Conservation (phyloP, 2,797 vertebrate species). For the Crocidura indochinensis region DNA sequence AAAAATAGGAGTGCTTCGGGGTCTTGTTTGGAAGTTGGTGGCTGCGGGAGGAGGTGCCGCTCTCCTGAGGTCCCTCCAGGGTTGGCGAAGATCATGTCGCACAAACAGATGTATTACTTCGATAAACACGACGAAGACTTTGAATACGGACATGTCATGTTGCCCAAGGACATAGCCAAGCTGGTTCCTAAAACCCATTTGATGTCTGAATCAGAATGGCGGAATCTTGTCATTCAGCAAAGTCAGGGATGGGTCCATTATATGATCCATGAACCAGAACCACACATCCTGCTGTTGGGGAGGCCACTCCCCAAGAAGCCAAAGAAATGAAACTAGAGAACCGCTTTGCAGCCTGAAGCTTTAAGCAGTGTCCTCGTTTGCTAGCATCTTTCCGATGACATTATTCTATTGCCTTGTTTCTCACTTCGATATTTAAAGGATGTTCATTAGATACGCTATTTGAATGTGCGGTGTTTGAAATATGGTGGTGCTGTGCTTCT, state of each 20-base stretch:
- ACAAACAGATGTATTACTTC: slow-evolving; percentile 97
- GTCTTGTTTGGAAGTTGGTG: slow-evolving; percentile 75
- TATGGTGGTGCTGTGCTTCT: slow-evolving; percentile 60
- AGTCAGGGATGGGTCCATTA: slow-evolving; percentile 99
- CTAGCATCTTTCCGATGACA: slow-evolving; percentile 67
- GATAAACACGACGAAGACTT: slow-evolving; percentile 98
- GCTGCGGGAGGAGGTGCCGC: not conserved
- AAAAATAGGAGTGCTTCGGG: slow-evolving; percentile 53
- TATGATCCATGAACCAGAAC: slow-evolving; percentile 94
- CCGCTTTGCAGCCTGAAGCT: not conserved
- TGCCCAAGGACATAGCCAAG: slow-evolving; percentile 96
- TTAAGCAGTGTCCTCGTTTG: slow-evolving; percentile 64
- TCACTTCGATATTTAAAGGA: slow-evolving; percentile 80
- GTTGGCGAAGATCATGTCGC: slow-evolving; percentile 90
- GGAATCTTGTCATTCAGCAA: slow-evolving; percentile 98
- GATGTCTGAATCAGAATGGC: slow-evolving; percentile 98
- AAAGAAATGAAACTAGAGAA: slow-evolving; percentile 81
- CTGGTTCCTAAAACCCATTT: slow-evolving; percentile 97
- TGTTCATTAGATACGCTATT: slow-evolving; percentile 66
- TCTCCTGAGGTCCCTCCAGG: not conserved
- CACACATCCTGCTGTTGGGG: slow-evolving; percentile 90
- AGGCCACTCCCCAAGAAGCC: slow-evolving; percentile 88
- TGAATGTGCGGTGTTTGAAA: slow-evolving; percentile 28
- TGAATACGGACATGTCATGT: slow-evolving; percentile 95
- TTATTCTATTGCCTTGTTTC: slow-evolving; percentile 67